Conservation (phyloP, 2,888 invertebrate species). For the Heliconius cydno region DNA sequence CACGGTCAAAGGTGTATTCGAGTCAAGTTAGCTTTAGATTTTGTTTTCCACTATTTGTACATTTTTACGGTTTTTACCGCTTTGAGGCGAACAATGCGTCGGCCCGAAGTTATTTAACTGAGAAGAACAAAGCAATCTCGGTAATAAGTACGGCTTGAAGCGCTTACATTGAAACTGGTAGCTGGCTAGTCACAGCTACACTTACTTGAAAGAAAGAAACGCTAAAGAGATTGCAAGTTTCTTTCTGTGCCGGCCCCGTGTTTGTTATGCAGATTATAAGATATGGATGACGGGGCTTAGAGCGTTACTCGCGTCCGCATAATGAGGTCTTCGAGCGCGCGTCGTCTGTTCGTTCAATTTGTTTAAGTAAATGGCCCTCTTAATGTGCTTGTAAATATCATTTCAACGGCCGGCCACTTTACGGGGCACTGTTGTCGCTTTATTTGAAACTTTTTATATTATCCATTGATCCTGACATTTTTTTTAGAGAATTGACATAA, state of each 20-base stretch:
- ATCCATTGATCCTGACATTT: not conserved
- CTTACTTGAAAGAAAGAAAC: not conserved
- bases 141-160: constrained; percentile 29
- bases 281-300: constrained; percentile 31
- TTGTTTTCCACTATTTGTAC: constrained; percentile 25
- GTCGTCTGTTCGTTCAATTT: constrained; percentile 21
- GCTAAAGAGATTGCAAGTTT: constrained; percentile 3
- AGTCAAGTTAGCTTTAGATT: constrained; percentile 1
- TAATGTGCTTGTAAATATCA: constrained; percentile 14
- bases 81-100: constrained; percentile 35
- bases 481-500: not conserved
- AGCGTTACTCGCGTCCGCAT: constrained; percentile 26
- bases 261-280: constrained; percentile 35
- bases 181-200: too few species aligned
- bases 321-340: constrained; percentile 22
- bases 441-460: not conserved
- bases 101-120: constrained; percentile 37
- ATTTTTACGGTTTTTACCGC: constrained; percentile 37
- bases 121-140: constrained; percentile 32
- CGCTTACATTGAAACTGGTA: constrained; percentile 22
- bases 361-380: constrained; percentile 21
- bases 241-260: constrained; percentile 6
- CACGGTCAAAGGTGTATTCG: constrained; percentile 15
- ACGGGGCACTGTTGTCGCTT: not conserved
- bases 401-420: constrained; percentile 10